Conservation (phyloP, 2,888 invertebrate species). For the Dynastes maya region DNA sequence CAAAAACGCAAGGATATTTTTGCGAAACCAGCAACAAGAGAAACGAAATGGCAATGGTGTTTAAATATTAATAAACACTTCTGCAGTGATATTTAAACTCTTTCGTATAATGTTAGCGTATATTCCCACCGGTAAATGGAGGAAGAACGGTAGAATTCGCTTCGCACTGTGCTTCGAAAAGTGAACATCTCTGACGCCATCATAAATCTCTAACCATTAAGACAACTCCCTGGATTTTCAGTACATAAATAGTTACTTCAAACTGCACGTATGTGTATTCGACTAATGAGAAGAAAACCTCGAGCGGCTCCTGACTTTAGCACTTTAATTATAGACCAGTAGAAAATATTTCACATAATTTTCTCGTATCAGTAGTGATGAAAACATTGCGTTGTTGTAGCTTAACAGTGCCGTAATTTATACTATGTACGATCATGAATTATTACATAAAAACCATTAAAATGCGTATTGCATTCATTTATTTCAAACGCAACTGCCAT, state of each 20-base stretch:
- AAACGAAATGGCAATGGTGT: too few relatives aligned
- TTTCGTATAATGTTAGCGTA: too few relatives aligned
- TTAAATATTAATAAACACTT: too few relatives aligned
- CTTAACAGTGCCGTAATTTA: too few relatives aligned
- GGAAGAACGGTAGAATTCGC: not conserved
- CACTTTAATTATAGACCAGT: conserved; percentile 1
- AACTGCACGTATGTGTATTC: not conserved
- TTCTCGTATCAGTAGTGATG: not conserved
- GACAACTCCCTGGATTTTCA: conserved; percentile 1
- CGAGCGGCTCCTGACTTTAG: conserved; percentile 3
- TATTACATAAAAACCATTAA: too few relatives aligned
- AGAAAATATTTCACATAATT: conserved; percentile 2
- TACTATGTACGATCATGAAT: too few relatives aligned
- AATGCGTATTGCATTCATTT: too few relatives aligned
- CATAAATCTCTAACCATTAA: conserved; percentile 12
- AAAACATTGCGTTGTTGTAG: not conserved
- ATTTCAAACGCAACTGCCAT: too few relatives aligned
- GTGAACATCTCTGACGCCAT: conserved; percentile 4
- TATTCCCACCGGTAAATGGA: too few relatives aligned
- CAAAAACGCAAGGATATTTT: too few relatives aligned
- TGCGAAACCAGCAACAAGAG: too few relatives aligned
- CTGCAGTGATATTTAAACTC: too few relatives aligned
- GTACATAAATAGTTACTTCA: conserved; percentile 12
- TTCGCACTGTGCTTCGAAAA: not conserved
- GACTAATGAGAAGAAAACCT: conserved; percentile 5